Evolutionary conservation across 2,888 invertebrate genomes (phyloP).

Genomic region (Myopa testacea): DNA sequence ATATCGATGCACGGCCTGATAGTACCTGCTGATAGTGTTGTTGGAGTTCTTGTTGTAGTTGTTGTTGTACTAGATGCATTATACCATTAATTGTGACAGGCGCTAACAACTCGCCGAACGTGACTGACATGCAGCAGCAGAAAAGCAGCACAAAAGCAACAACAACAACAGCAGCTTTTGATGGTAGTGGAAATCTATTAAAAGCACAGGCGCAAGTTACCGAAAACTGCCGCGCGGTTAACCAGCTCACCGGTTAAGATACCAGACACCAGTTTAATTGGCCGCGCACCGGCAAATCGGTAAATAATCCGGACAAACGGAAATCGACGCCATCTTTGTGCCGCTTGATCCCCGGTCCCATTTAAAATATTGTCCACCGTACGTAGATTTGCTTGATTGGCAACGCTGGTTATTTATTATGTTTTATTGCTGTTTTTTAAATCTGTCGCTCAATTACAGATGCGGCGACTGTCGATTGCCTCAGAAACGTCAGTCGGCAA

Average conservation of each 20-base stretch:
- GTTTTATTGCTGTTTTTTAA: constrained; percentile 38
- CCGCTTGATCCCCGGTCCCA: not conserved
- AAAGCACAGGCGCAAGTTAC: not conserved
- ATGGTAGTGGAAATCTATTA: not conserved
- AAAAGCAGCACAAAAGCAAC: not conserved
- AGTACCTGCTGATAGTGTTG: not conserved
- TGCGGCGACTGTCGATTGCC: constrained; percentile 50
- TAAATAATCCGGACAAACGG: constrained; percentile 17
- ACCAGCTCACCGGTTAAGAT: not conserved
- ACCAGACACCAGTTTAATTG: constrained; percentile 16
- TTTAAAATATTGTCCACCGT: constrained; percentile 20
- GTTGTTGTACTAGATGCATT: constrained; percentile 9
- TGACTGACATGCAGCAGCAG: constrained; percentile 14
- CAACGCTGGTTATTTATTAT: constrained; percentile 32
- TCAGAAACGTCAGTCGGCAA: constrained; percentile 45
- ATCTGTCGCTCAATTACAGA: constrained; percentile 54
- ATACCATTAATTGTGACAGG: constrained; percentile 32
- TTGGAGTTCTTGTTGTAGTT: not conserved
- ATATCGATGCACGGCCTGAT: not conserved
- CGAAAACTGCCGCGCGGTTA: not conserved
- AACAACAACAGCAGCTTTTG: not conserved
- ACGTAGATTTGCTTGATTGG: not conserved
- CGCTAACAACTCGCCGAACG: constrained; percentile 30
- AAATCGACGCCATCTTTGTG: constrained; percentile 24
- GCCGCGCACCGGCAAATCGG: constrained; percentile 16